phyloP scores from a whole-genome alignment of 1,140 invertebrate species.

The Heliothis virescens region DNA sequence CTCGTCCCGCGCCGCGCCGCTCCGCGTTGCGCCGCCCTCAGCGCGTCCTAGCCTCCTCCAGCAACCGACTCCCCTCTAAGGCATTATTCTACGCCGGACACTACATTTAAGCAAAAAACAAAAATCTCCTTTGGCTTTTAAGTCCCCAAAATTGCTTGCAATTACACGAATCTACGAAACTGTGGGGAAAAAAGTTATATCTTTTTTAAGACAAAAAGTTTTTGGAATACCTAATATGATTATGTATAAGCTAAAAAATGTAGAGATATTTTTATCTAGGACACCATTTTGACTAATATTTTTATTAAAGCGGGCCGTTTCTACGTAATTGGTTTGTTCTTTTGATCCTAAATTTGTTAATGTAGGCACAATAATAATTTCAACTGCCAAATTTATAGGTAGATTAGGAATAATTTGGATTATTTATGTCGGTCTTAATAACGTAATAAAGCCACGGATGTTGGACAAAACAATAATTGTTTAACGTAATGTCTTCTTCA shows the following conservation, averaged over 20 bases:
- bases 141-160: constrained; percentile 30
- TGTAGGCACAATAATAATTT: not conserved
- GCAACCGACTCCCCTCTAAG: constrained; percentile 21
- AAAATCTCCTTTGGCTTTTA: constrained; percentile 30
- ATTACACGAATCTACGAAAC: constrained; percentile 20
- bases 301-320: not conserved
- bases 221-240: not conserved
- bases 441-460: not conserved
- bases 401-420: not conserved
- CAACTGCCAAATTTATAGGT: not conserved
- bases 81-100: constrained; percentile 52
- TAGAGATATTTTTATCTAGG: not conserved
- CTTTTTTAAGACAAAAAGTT: not conserved
- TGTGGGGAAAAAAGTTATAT: not conserved
- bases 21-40: not conserved
- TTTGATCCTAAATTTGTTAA: not conserved
- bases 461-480: constrained; percentile 8
- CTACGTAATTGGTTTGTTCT: not conserved
- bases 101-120: constrained; percentile 49
- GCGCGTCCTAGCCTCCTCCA: not conserved
- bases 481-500: constrained; percentile 19
- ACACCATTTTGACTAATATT: not conserved
- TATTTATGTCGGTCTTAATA: constrained; percentile 12
- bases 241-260: not conserved
- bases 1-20: constrained; percentile 23